These are phyloP conservation scores for Batillaria attramentaria DNA, from an alignment of 1,140 invertebrate species.

Conservation along the genomic window DNA sequence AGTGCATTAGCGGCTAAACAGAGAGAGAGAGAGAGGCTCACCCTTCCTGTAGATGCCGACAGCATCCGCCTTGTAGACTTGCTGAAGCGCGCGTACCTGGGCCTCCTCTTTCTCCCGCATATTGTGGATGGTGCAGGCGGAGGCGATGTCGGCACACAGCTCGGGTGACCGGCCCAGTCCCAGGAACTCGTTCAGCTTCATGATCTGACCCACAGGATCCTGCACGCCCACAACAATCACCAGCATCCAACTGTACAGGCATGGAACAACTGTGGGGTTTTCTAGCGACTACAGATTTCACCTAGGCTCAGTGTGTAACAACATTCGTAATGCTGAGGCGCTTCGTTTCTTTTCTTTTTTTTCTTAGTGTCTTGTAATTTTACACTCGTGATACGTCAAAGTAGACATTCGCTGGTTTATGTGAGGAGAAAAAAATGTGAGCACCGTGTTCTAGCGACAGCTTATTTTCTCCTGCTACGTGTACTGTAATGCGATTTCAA, in stretches of 20 bases:
- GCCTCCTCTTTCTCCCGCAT: constrained; percentile 30
- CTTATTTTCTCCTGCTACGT: too few species aligned
- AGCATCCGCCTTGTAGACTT: constrained; percentile 17
- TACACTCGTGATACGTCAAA: too few species aligned
- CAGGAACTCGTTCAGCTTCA: constrained; percentile 32
- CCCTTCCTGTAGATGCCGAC: constrained; percentile 28
- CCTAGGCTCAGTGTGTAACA: too few species aligned
- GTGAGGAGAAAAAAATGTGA: too few species aligned
- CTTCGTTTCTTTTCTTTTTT: too few species aligned
- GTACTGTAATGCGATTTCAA: too few species aligned
- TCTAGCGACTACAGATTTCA: too few species aligned
- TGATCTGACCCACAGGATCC: constrained; percentile 30
- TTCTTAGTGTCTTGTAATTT: too few species aligned
- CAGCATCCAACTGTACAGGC: constrained; percentile 6
- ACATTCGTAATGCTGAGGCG: too few species aligned
- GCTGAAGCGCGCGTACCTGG: constrained; percentile 13
- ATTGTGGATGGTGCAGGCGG: constrained; percentile 21
- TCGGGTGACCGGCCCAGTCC: constrained; percentile 5
- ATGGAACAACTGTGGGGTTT: background rate
- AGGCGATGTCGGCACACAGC: constrained; percentile 26
- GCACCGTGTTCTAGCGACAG: too few species aligned
- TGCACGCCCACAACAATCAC: constrained; percentile 10
- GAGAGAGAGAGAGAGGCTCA: constrained; percentile 17
- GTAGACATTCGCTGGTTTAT: too few species aligned
- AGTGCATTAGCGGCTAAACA: too few species aligned